Evolutionary conservation across 2,797 vertebrate genomes (phyloP).

Genomic region (Anableps anableps): DNA sequence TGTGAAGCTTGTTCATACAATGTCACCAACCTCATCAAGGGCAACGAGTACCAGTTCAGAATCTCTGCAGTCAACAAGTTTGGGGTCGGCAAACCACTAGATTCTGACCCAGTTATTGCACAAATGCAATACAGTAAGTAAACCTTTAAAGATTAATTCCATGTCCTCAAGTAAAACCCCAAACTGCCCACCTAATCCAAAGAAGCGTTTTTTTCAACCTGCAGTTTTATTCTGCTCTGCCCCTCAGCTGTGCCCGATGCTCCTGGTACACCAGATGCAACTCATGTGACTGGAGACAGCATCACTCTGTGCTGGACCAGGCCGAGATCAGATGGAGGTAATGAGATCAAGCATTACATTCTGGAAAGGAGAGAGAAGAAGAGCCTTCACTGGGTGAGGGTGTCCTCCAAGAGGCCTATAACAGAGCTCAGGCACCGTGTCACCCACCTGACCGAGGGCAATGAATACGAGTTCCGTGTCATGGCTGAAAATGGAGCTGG

Average conservation of each 20-base stretch:
- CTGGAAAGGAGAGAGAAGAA: conserved; percentile 98
- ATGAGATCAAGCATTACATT: conserved; percentile 96
- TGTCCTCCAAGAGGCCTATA: conserved; percentile 94
- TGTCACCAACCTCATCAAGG: conserved; percentile 92
- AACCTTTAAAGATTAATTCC: neutral
- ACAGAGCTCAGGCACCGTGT: conserved; percentile 93
- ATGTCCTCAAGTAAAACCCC: neutral
- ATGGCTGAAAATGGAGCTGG: conserved; percentile 98
- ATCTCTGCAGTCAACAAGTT: conserved; percentile 96
- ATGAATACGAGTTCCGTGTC: conserved; percentile 98
- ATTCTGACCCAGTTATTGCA: conserved; percentile 92
- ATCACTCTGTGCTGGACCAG: conserved; percentile 95
- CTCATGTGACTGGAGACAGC: conserved; percentile 92
- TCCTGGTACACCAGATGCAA: conserved; percentile 94
- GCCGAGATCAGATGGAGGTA: conserved; percentile 93
- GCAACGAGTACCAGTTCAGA: conserved; percentile 99
- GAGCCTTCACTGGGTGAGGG: conserved; percentile 95
- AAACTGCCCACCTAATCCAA: neutral
- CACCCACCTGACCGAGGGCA: conserved; percentile 91
- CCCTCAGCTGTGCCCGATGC: conserved; percentile 92
- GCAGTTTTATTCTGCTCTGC: conserved; percentile 11
- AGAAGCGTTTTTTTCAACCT: neutral
- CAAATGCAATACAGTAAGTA: conserved; percentile 97
- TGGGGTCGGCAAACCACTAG: conserved; percentile 92
- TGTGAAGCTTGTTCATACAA: conserved; percentile 94